Evolutionary conservation across 1,140 invertebrate species (phyloP).

Genomic region (Orchesella cincta): DNA sequence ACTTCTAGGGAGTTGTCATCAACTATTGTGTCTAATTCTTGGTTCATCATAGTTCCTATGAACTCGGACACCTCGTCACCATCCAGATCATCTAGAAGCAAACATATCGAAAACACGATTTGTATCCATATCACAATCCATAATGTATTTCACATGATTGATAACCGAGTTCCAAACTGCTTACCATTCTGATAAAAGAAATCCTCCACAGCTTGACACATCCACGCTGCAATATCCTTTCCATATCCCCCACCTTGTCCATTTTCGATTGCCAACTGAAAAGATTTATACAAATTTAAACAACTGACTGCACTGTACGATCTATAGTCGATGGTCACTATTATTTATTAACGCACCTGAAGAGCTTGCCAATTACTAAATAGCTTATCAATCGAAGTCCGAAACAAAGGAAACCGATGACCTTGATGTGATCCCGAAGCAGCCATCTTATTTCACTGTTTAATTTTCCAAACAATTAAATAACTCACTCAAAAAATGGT

Average conservation of each 20-base stretch:
- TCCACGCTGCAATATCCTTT: conserved; percentile 48
- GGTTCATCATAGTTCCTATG: conserved; percentile 44
- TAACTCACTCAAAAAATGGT: too few relatives aligned
- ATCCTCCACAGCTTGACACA: conserved; percentile 42
- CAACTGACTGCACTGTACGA: too few relatives aligned
- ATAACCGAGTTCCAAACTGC: background rate
- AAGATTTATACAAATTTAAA: conserved; percentile 10
- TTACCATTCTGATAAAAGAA: conserved; percentile 50
- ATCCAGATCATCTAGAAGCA: conserved; percentile 40
- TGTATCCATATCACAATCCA: background rate
- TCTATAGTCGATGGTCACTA: background rate
- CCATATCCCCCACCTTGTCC: conserved; percentile 46
- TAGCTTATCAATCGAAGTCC: conserved; percentile 1
- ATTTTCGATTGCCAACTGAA: conserved; percentile 48
- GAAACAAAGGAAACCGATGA: conserved; percentile 18
- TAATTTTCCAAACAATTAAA: too few relatives aligned
- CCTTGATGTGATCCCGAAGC: too few relatives aligned
- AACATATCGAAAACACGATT: background rate
- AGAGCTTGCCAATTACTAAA: conserved; percentile 26
- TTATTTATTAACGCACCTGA: background rate
- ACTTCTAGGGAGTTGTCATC: conserved; percentile 48
- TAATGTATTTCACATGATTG: too few relatives aligned
- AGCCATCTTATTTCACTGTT: too few relatives aligned
- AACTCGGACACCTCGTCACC: conserved; percentile 46
- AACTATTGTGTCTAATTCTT: conserved; percentile 49